phyloP scores from a whole-genome alignment of 2,888 invertebrate species.

The Apotomis betuletana region DNA sequence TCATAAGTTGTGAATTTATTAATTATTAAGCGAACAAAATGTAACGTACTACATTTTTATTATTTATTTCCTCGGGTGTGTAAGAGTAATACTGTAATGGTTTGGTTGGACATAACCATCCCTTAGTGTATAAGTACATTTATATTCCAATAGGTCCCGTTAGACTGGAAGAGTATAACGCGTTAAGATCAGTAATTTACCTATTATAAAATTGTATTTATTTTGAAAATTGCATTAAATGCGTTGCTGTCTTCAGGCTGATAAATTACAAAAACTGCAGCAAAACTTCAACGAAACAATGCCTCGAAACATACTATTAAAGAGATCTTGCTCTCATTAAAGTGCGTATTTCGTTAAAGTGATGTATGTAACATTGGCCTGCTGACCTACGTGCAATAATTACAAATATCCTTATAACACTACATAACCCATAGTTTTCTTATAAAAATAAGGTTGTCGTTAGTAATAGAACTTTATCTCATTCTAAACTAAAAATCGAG shows the following conservation, averaged over 20 bases:
- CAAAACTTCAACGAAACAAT: conserved; percentile 16
- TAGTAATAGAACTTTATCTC: conserved; percentile 73
- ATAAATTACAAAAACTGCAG: conserved; percentile 1
- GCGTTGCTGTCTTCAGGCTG: conserved; percentile 47
- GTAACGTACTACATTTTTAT: conserved; percentile 17
- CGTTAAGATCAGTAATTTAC: conserved; percentile 26
- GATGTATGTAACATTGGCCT: conserved; percentile 1
- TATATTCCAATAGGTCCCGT: conserved; percentile 16
- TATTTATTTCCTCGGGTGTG: conserved; percentile 31
- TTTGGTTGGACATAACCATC: conserved; percentile 17
- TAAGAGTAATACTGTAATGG: conserved; percentile 17
- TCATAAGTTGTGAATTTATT: conserved; percentile 1
- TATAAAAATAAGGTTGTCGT: conserved; percentile 76
- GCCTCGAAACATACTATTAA: background rate
- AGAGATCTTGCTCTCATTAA: background rate
- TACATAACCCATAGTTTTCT: conserved; percentile 56
- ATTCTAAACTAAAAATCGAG: conserved; percentile 71
- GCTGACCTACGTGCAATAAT: conserved; percentile 47
- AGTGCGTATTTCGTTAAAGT: conserved; percentile 10
- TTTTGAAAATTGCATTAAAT: conserved; percentile 50
- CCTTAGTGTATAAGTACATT: conserved; percentile 26
- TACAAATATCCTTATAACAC: conserved; percentile 54
- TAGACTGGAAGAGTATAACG: conserved; percentile 9
- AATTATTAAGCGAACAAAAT: conserved; percentile 21
- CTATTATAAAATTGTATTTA: conserved; percentile 24